Base-by-base conservation (phyloP, 1,140 invertebrate species). In the Dendroctonus ponderosae region DNA sequence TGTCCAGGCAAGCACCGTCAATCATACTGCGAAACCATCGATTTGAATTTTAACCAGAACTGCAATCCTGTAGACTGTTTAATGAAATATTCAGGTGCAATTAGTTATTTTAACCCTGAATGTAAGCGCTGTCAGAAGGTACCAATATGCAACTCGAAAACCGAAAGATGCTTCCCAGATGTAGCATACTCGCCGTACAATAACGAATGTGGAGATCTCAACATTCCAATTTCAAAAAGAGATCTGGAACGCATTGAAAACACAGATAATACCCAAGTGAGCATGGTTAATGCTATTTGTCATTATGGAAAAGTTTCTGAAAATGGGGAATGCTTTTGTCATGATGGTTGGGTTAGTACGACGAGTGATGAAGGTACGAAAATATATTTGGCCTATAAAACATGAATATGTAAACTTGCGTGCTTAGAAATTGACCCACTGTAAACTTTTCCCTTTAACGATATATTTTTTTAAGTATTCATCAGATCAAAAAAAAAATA, bases 51-150 rank as follows among this genome's bases (percentile, higher is more conserved):
- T 49, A 51, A 37, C 39, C 9, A 63, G 8, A 66, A 71, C 15
- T 71, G 70, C 49, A 68, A 63, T 59, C 70, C 63, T n/a, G 66
- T 68, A 7, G 70, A 71, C 15, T 71, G 70, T 52, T 58, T 71
- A 41, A 64, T 67, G 39, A 71, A 71, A 53, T 71, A 71, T 58
- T 71, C 63, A 7, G 70, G 70, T 8, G 39, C 38, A 11, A 66
- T 39, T 14, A 68, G 64, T 43, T 71, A 66, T 14, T 68, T 71
- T 46, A 67, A 68, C 60, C 59, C 67, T 6, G 58, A 41, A 39
- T 62, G 44, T 46, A 68, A 58, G 39, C 12, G 37, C 52, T 71
- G 69, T 14, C 60, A 68, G 39, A 53, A 58, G 57, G 69, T 66
- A 3, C 66, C 66, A 14, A 9, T 66, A 5, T 71, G 69, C 63